phyloP scores from a whole-genome alignment of 2,888 invertebrate species.

The Mamestra brassicae region DNA sequence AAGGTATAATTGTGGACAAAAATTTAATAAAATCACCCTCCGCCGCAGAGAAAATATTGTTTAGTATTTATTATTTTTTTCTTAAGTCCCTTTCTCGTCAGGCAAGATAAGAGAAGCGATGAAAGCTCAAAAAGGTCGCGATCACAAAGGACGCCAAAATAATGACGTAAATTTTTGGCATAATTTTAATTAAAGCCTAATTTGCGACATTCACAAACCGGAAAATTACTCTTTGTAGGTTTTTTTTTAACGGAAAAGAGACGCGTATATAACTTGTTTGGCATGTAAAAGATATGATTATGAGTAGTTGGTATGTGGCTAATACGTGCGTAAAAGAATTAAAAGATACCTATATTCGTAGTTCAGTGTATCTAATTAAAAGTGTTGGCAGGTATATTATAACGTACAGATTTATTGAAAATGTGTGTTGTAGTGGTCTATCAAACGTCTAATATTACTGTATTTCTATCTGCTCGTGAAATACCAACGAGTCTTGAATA shows the following conservation, averaged over 20 bases:
- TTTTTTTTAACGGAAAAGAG: slow-evolving; percentile 69
- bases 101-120: slow-evolving; percentile 76
- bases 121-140: slow-evolving; percentile 78
- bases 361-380: slow-evolving; percentile 40
- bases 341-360: slow-evolving; percentile 5
- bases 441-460: no score
- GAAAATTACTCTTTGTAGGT: slow-evolving; percentile 77
- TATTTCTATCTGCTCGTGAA: not conserved
- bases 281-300: slow-evolving; percentile 22
- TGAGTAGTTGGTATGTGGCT: slow-evolving; percentile 4
- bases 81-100: slow-evolving; percentile 72
- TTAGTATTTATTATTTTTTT: slow-evolving; percentile 76
- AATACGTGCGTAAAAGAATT: slow-evolving; percentile 19
- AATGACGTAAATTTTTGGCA: slow-evolving; percentile 84
- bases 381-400: slow-evolving; percentile 13
- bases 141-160: slow-evolving; percentile 83
- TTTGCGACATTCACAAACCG: slow-evolving; percentile 81
- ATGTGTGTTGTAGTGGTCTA: no score
- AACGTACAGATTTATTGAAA: slow-evolving; percentile 16
- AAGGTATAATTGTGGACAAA: slow-evolving; percentile 48
- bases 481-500: not conserved
- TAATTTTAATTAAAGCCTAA: slow-evolving; percentile 88
- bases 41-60: slow-evolving; percentile 70
- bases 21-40: slow-evolving; percentile 63
- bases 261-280: slow-evolving; percentile 60